Evolutionary conservation across 2,888 invertebrate species (phyloP).

Genomic region (Megamerina dolium): DNA sequence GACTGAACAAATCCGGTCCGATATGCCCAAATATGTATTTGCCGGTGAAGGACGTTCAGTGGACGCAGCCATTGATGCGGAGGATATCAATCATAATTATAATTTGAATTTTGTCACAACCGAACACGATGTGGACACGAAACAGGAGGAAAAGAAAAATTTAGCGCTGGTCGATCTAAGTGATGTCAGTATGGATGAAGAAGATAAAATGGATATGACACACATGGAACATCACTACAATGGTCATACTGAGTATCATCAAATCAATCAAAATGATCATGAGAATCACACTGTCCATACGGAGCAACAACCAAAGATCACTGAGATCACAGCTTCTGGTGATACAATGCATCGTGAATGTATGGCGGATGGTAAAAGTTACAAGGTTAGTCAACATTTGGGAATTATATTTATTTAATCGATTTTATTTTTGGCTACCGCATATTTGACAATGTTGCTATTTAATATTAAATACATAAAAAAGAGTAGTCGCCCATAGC

Average conservation of each 20-base stretch:
- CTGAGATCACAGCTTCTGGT: conserved; percentile 38
- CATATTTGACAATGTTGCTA: no score
- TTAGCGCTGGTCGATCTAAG: conserved; percentile 58
- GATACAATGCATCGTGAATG: conserved; percentile 33
- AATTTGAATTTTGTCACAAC: conserved; percentile 32
- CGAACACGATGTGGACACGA: conserved; percentile 20
- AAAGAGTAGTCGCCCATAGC: no score
- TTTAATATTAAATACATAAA: no score
- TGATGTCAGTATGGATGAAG: conserved; percentile 67
- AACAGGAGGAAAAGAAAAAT: conserved; percentile 20
- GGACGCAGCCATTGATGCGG: conserved; percentile 24
- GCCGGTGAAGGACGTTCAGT: conserved; percentile 37
- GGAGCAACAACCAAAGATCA: conserved; percentile 37
- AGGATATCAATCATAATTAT: conserved; percentile 23
- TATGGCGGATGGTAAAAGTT: conserved; percentile 51
- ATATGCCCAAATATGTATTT: conserved; percentile 27
- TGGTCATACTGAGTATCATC: conserved; percentile 11
- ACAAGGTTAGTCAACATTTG: conserved; percentile 54
- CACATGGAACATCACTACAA: conserved; percentile 13
- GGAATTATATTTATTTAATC: no score
- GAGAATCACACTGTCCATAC: conserved; percentile 8
- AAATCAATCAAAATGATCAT: conserved; percentile 7
- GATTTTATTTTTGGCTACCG: no score
- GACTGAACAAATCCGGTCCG: conserved; percentile 5
- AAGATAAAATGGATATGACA: conserved; percentile 30